Base-by-base conservation (phyloP, 1,140 invertebrate species). In the Pseudomyrmex dendroicus region DNA sequence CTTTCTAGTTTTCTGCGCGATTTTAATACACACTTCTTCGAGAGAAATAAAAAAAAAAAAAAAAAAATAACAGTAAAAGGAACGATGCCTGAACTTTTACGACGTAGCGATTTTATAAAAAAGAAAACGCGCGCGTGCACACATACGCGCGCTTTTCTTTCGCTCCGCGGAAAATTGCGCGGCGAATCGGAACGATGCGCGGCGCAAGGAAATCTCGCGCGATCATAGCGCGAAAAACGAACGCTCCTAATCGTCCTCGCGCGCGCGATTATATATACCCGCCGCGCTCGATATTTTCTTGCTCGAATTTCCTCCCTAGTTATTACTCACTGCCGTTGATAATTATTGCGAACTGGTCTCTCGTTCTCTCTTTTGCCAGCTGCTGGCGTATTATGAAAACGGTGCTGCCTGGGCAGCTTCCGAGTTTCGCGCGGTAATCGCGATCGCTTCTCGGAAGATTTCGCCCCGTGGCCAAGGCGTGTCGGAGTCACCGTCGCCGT, bases 381-480 rank as follows among this genome's bases (percentile, higher is more conserved):
- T 66, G 57, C 46, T 44, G 59, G 25, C 48, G 72, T 72, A 82
- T 86, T 72, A 83, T 76, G 86, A 77, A 87, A 84, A 85, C 87
- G 88, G 82, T 84, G 86, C 82, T 52, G 77, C 20, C 15, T 17
- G 68, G 64, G 84, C 59, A 82, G 77, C 88, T 89, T 89, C 83
- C 83, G 80, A 89, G 86, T 89, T 89, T 89, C 80, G 86, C 84
- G 84, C 73, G 73, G 57, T 86, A 84, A 85, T 88, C 61, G 80
- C 64, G 57, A 84, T 84, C 64, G 80, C 15, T 90, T 90, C 89
- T 87, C 72, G 82, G 89, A 90, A 90, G 85, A 89, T 90, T 90
- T 87, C 70, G 80, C 84, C 83, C 74, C 44, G 68, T 84, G 83
- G 86, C 76, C 73, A 84, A 63, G 85, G 89, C 88, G 88, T 89